A percentile compares a stretch with the other conserved stretches of the same genome.
These are phyloP conservation scores for Brachionus sp. DNA, from an alignment of 1,140 invertebrate species.

Conservation along the genomic window DNA sequence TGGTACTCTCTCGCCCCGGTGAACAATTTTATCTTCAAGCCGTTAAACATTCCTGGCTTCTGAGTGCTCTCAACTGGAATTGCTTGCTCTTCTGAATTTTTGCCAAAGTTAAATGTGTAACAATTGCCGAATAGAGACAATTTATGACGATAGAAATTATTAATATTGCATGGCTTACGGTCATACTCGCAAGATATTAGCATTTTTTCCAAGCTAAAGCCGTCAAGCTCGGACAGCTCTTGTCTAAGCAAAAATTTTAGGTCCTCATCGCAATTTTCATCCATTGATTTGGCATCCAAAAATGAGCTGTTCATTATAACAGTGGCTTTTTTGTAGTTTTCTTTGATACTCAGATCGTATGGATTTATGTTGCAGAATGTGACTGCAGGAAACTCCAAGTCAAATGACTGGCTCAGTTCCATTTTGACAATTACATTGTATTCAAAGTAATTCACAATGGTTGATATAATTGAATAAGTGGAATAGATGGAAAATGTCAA, in stretches of 20 bases:
- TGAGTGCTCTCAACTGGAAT: neutral
- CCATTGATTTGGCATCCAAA: neutral
- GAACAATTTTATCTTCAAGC: neutral
- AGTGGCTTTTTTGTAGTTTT: neutral
- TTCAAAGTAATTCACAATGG: neutral
- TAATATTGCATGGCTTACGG: neutral
- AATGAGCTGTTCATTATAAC: neutral
- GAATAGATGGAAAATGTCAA: neutral
- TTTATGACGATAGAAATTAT: neutral
- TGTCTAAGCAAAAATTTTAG: neutral
- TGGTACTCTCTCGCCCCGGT: conserved; percentile 12
- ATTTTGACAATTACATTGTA: neutral
- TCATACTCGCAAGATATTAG: neutral
- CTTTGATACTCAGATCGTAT: neutral
- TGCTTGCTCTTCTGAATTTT: neutral
- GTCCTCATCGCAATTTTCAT: neutral
- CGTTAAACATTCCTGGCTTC: neutral
- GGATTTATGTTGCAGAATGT: conserved; percentile 28
- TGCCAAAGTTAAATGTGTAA: conserved; percentile 22
- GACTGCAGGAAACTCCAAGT: conserved; percentile 26
- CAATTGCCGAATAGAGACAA: neutral
- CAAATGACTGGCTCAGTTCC: neutral
- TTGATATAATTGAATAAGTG: neutral
- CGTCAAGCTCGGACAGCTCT: neutral
- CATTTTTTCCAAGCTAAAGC: neutral